Evolutionary conservation across 2,888 invertebrate genomes (phyloP).

Genomic region (Rhagonycha lutea): DNA sequence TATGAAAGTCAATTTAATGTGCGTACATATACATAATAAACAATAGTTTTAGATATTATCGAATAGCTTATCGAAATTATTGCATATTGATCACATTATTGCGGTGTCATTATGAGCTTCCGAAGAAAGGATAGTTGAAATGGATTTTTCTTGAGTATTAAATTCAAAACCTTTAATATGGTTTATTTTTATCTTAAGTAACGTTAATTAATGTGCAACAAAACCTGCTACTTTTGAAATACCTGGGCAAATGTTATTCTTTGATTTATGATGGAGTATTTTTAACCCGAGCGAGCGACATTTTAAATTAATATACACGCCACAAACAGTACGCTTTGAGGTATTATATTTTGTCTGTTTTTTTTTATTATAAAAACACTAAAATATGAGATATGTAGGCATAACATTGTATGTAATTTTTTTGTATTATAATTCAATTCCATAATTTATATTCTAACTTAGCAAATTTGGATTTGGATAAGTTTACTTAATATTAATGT

Average conservation of each 20-base stretch:
- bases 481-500: neutral
- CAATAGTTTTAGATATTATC: neutral
- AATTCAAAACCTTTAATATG: neutral
- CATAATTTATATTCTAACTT: neutral
- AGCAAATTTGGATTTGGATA: neutral
- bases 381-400: constrained; percentile 6
- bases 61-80: neutral
- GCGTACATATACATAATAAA: neutral
- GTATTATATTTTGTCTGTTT: constrained; percentile 28
- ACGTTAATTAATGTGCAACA: constrained; percentile 25
- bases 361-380: constrained; percentile 8
- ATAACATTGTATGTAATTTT: constrained; percentile 1
- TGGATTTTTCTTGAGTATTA: neutral
- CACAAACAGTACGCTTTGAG: constrained; percentile 32
- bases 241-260: constrained; percentile 49
- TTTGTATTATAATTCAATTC: neutral
- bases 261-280: constrained; percentile 49
- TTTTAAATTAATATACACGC: constrained; percentile 39
- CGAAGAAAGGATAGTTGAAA: neutral
- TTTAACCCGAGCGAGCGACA: constrained; percentile 48
- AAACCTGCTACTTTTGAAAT: constrained; percentile 50
- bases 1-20: neutral
- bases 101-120: neutral
- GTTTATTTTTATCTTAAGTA: constrained; percentile 23
- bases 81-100: neutral